Conservation (phyloP, 2,113 vertebrate genomes). For the Butorides virescens region DNA sequence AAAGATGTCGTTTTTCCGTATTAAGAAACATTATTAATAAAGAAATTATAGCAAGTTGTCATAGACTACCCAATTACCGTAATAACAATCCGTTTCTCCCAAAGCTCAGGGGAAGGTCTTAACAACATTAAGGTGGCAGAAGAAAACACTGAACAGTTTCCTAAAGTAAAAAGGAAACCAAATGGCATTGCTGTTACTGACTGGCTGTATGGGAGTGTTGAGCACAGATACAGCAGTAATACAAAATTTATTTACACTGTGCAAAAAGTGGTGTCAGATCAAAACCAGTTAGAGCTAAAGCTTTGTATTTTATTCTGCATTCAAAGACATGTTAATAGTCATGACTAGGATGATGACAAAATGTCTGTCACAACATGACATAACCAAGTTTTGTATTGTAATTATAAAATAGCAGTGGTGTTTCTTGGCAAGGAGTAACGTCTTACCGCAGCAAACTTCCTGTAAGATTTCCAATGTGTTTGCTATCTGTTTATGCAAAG, state of each 20-base stretch:
- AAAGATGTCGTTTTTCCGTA: slow-evolving; percentile 46
- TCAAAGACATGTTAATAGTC: background rate
- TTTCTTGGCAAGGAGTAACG: background rate
- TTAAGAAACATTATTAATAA: slow-evolving; percentile 71
- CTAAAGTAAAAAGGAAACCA: background rate
- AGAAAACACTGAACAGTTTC: background rate
- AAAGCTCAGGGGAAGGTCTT: slow-evolving; percentile 45
- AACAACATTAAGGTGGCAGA: background rate
- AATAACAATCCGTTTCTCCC: slow-evolving; percentile 45
- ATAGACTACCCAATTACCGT: slow-evolving; percentile 53
- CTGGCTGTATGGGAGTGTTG: background rate
- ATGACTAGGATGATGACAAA: background rate
- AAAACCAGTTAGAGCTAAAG: background rate
- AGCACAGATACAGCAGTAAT: background rate
- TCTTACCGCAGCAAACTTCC: background rate
- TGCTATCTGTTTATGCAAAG: background rate
- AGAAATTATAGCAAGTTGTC: slow-evolving; percentile 64
- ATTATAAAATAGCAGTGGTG: background rate
- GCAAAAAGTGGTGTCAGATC: background rate
- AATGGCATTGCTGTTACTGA: background rate
- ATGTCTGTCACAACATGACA: background rate
- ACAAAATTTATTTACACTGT: background rate
- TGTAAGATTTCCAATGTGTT: background rate
- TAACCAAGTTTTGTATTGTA: background rate
- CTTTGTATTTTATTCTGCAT: background rate